Base-by-base conservation (phyloP, 2,797 vertebrate genomes). In the Crax fasciolata region DNA sequence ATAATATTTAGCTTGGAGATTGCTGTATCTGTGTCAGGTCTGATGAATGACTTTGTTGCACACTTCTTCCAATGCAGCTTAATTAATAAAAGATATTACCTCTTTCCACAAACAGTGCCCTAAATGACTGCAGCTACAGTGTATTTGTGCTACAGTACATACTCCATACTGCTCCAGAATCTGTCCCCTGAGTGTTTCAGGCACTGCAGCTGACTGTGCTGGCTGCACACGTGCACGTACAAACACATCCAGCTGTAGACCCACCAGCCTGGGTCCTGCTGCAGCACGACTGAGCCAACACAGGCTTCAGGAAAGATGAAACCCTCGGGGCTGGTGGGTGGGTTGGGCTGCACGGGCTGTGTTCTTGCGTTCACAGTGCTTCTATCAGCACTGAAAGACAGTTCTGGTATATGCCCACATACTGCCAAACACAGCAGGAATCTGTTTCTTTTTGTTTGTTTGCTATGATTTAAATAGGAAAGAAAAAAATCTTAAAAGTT, bases 1-100 rank as follows among this genome's bases (percentile, higher is more conserved):
- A 58, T 59, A 89, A 76, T 59, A 84, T 74, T 89, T 90, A 87
- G 39, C 78, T 94, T 82, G 55, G 87, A 93, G 62, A 25, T 73
- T 61, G 24, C 44, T 77, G 25, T 35, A 68, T 84, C 70, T 65
- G 13, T 55, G 46, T 96, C 67, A 90, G 62, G 75, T 78, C 51
- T 73, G 74, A 78, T 66, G 48, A 78, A 86, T n/a, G 2, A 72
- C 23, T 71, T 94, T 17, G 19, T 66, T 59, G 63, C 39, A 38
- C n/a, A 48, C 21, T 58, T 84, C 18, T 92, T 80, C 15, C 46
- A 58, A 86, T 87, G 77, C 62, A 79, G 25, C 0, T 46, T 78
- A 70, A 90, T 75, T 92, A 76, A 90, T 75, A 86, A 84, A 84
- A 84, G 35, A 76, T 76, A 86, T 0, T 27, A 5, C 6, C 84